These are phyloP conservation scores for Drosophila repleta DNA, from an alignment of 1,140 invertebrate species.

Conservation along the genomic window DNA sequence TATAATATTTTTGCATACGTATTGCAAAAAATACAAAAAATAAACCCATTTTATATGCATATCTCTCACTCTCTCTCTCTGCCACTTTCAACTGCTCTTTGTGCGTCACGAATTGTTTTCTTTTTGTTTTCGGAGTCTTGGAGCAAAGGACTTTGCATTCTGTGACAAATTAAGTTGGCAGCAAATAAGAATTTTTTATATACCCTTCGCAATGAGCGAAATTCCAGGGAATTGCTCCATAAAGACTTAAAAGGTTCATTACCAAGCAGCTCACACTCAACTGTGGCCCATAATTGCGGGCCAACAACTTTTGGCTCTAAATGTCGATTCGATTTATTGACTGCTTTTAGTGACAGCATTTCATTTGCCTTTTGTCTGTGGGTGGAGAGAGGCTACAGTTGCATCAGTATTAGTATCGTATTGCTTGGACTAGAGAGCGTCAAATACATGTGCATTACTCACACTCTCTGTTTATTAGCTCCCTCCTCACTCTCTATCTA, in stretches of 20 bases:
- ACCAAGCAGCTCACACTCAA: neutral
- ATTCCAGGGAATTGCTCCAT: neutral
- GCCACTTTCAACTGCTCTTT: conserved; percentile 34
- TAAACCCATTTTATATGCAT: conserved; percentile 34
- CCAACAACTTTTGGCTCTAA: neutral
- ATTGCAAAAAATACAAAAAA: conserved; percentile 52
- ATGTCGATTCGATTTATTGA: neutral
- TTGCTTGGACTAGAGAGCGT: neutral
- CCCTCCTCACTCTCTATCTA: too few species aligned
- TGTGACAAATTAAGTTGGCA: conserved; percentile 81
- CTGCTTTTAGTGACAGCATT: conserved; percentile 2
- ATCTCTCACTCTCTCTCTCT: conserved; percentile 15
- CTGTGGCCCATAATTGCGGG: conserved; percentile 7
- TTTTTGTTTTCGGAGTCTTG: conserved; percentile 28
- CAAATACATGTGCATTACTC: too few species aligned
- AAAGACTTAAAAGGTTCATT: conserved; percentile 4
- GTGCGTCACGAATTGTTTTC: conserved; percentile 77
- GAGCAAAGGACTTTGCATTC: conserved; percentile 61
- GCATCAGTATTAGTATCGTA: neutral
- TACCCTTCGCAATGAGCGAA: conserved; percentile 7
- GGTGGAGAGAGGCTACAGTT: neutral
- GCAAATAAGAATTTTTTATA: conserved; percentile 74
- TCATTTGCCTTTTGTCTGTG: neutral
- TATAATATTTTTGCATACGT: conserved; percentile 72
- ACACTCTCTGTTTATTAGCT: too few species aligned